A percentile compares a stretch with the other conserved stretches of the same genome.
These are phyloP conservation scores for Aporrectodea caliginosa DNA, from an alignment of 1,140 invertebrate genomes.

Conservation along the genomic window DNA sequence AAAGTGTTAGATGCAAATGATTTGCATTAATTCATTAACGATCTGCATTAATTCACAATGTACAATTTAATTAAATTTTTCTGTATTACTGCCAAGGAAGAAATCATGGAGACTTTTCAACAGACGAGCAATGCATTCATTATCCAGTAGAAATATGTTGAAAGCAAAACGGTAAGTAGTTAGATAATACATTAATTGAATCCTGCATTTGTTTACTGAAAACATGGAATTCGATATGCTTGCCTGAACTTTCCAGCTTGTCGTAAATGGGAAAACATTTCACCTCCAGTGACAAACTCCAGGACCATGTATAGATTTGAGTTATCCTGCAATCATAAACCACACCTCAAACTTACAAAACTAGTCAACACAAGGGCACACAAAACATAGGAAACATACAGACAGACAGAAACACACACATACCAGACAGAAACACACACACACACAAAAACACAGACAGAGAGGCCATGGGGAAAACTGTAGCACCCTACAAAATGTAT, in stretches of 20 bases:
- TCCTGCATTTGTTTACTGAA: too few relatives aligned
- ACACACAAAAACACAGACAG: not conserved
- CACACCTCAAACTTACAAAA: not conserved
- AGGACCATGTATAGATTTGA: slow-evolving; percentile 98
- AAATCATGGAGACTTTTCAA: too few relatives aligned
- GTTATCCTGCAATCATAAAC: slow-evolving; percentile 77
- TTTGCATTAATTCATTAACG: too few relatives aligned
- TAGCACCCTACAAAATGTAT: not conserved
- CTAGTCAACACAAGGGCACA: not conserved
- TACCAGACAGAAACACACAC: not conserved
- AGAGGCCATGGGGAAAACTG: not conserved
- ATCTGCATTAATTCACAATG: too few relatives aligned
- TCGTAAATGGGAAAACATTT: slow-evolving; percentile 97
- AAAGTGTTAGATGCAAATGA: too few relatives aligned
- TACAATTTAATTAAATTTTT: too few relatives aligned
- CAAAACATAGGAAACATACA: not conserved
- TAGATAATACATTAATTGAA: too few relatives aligned
- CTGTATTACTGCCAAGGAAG: too few relatives aligned
- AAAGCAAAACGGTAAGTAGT: too few relatives aligned
- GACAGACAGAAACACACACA: not conserved
- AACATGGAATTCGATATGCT: too few relatives aligned
- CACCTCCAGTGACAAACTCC: slow-evolving; percentile 94
- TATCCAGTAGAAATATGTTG: too few relatives aligned
- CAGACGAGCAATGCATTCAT: too few relatives aligned
- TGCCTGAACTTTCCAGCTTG: slow-evolving; percentile 71